These are phyloP conservation scores for Perodicticus potto DNA, from an alignment of 2,797 vertebrate species.

Conservation along the genomic window DNA sequence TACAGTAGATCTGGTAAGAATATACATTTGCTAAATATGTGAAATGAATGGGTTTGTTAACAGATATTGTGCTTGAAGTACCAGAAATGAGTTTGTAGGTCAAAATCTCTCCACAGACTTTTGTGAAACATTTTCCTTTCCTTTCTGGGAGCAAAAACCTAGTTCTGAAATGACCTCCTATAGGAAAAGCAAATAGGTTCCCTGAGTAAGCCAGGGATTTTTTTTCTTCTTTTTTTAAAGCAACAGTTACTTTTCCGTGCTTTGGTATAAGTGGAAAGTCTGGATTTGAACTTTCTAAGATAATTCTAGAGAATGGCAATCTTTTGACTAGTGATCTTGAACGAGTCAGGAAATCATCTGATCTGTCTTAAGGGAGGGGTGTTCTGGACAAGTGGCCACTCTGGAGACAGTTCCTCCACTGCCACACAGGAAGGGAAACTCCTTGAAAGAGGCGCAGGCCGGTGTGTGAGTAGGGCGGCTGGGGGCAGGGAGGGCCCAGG, in stretches of 20 bases:
- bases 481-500: not conserved
- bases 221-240: not conserved
- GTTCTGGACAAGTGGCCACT: not conserved
- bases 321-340: not conserved
- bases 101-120: not conserved
- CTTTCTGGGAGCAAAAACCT: not conserved
- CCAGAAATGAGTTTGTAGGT: not conserved
- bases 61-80: not conserved
- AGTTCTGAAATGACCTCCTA: not conserved
- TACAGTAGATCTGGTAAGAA: not conserved
- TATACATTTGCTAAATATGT: accelerated
- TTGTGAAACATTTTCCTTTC: not conserved
- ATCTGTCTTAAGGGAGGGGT: accelerated
- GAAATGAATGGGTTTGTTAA: not conserved
- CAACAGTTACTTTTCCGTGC: not conserved
- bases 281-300: not conserved
- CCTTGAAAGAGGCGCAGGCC: not conserved
- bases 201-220: not conserved
- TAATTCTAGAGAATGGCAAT: not conserved
- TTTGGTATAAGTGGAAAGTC: not conserved
- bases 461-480: accelerated
- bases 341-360: not conserved
- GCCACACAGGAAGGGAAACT: not conserved
- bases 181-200: not conserved
- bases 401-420: accelerated